phyloP scores from a whole-genome alignment of 1,140 invertebrate genomes.

The Antheraea mylitta region DNA sequence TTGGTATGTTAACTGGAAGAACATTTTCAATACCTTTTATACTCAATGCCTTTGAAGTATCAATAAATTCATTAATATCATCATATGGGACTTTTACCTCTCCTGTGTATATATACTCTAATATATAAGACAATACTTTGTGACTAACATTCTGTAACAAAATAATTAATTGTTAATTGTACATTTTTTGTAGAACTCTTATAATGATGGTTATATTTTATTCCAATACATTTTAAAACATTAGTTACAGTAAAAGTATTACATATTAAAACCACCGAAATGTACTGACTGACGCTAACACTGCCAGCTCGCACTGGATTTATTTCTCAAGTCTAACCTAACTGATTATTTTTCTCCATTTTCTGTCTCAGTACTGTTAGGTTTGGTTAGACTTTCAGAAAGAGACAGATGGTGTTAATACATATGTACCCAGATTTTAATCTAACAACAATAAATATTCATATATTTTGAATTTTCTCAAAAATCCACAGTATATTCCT shows the following conservation, averaged over 20 bases:
- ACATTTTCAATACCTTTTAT: constrained; percentile 33
- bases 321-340: too few species aligned
- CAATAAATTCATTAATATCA: constrained; percentile 32
- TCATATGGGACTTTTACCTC: constrained; percentile 37
- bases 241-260: too few species aligned
- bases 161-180: constrained; percentile 14
- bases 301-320: too few species aligned
- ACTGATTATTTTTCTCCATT: too few species aligned
- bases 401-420: too few species aligned
- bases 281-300: too few species aligned
- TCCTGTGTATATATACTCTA: constrained; percentile 53
- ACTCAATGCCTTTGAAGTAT: constrained; percentile 35
- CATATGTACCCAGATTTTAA: background rate
- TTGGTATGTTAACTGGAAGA: background rate
- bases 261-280: too few species aligned
- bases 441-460: background rate
- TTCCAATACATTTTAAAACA: background rate
- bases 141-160: constrained; percentile 43
- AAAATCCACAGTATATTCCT: background rate
- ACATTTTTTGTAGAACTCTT: too few species aligned
- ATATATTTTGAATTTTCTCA: constrained; percentile 8
- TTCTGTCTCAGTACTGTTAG: too few species aligned
- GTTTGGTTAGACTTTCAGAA: too few species aligned
- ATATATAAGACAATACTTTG: constrained; percentile 33
- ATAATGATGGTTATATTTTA: too few species aligned